Evolutionary conservation across 2,113 vertebrate genomes (phyloP).

Genomic region (Corythaixoides concolor): DNA sequence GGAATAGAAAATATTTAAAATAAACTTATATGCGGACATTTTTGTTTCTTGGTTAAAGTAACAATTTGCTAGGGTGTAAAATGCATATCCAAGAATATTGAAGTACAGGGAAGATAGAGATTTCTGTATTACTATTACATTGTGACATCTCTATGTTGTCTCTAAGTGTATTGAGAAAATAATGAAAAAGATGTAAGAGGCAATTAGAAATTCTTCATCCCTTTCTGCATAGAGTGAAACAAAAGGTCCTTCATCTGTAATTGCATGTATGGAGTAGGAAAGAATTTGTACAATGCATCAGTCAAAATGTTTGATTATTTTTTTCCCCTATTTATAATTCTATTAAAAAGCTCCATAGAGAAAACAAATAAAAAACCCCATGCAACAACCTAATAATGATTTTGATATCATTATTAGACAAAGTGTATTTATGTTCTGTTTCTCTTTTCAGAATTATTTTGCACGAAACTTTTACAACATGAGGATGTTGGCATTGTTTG

Average conservation of each 20-base stretch:
- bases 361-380: fast-evolving
- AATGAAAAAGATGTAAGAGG: neutral
- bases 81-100: neutral
- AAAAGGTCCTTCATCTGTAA: neutral
- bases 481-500: constrained; percentile 96
- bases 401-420: neutral
- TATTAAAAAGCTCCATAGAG: neutral
- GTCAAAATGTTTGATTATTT: neutral
- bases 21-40: neutral
- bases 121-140: neutral
- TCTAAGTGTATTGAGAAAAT: neutral
- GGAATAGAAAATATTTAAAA: neutral
- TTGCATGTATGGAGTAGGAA: neutral
- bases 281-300: neutral
- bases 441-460: constrained; percentile 90
- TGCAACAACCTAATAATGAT: neutral
- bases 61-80: neutral
- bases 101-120: neutral
- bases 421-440: constrained; percentile 1
- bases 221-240: neutral
- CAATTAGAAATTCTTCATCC: neutral
- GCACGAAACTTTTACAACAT: constrained; percentile 99
- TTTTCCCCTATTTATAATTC: neutral
- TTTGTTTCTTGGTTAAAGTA: neutral
- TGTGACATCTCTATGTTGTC: neutral